Conservation (phyloP, 1,140 invertebrate genomes). For the Lordiphosa clarofinis region DNA sequence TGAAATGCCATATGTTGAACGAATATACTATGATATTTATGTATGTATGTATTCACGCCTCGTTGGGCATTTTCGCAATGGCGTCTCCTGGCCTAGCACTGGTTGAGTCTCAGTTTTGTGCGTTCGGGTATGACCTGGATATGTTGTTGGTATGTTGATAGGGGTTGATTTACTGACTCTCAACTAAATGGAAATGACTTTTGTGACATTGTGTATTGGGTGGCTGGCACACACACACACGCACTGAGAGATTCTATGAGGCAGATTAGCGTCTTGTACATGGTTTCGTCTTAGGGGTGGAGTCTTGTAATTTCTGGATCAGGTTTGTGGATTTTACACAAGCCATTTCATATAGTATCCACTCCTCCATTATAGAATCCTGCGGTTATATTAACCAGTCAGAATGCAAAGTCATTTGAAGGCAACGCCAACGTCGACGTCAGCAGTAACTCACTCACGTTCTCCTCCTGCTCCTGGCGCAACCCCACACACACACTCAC, state of each 20-base stretch:
- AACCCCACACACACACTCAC: not conserved
- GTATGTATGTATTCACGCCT: constrained; percentile 2
- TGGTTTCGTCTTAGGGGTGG: constrained; percentile 53
- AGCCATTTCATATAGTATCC: constrained; percentile 36
- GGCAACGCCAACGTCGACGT: constrained; percentile 33
- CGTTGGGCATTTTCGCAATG: constrained; percentile 49
- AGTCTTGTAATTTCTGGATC: constrained; percentile 60
- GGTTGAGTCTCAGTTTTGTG: constrained; percentile 32
- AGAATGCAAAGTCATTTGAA: constrained; percentile 77
- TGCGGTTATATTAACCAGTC: constrained; percentile 80
- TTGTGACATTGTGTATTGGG: constrained; percentile 72
- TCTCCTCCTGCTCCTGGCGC: not conserved
- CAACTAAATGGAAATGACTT: constrained; percentile 79
- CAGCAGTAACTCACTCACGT: constrained; percentile 24
- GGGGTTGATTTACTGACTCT: constrained; percentile 80
- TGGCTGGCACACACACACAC: constrained; percentile 23
- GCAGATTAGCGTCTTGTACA: constrained; percentile 49
- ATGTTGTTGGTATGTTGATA: constrained; percentile 76
- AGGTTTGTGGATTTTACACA: constrained; percentile 44
- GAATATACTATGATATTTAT: constrained; percentile 5
- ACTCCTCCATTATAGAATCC: constrained; percentile 52
- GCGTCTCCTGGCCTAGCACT: constrained; percentile 55
- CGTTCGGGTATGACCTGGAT: constrained; percentile 12
- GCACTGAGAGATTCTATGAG: constrained; percentile 5
- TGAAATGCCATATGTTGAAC: not conserved